Base-by-base conservation (phyloP, 1,140 invertebrate species). In the Tetramorium simillimum region DNA sequence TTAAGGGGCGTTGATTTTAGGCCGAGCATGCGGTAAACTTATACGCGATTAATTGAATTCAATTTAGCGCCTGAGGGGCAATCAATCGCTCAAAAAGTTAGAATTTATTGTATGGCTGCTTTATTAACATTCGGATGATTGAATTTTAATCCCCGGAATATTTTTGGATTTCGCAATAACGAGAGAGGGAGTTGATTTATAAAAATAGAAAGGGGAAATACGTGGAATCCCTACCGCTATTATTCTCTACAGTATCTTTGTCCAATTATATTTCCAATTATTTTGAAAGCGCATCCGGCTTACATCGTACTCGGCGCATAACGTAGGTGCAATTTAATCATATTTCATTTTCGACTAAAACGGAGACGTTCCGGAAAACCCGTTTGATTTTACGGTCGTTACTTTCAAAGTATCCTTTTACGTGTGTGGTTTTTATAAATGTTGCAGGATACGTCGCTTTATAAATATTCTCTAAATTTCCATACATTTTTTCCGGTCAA, bases 21-120 rank as follows among this genome's bases (percentile, higher is more conserved):
- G 18, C 69, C 60, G 62, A n/a, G 4, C 77, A 49, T 75, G 65
- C n/a, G 60, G 49, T 73, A 72, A 72, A 90, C 72, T 78, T 78
- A 75, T 56, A 85, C 21, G 78, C 87, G 82, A 87, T 87, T 90
- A 89, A 90, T 89, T 78, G 89, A 90, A 89, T 89, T 89, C 85
- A 84, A 90, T 90, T 90, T 67, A 67, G 9, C 37, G 21, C 12
- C 24, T 24, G 14, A 6, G 49, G 18, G 10, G 16, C 53, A 28
- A 84, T 84, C 69, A 24, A 67, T 77, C 62, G 24, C 21, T n/a
- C 21, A 60, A 62, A 70, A 77, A 53, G 60, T 73, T 67, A 49
- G 28, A 67, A 46, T 85, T 65, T 86, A 86, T 78, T 51, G 56
- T 60, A 46, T 60, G 10, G 67, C 70, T 51, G 63, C 49, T 21